These are phyloP conservation scores for Psilopsiagon aymara DNA, from an alignment of 2,113 vertebrate species.

Conservation along the genomic window DNA sequence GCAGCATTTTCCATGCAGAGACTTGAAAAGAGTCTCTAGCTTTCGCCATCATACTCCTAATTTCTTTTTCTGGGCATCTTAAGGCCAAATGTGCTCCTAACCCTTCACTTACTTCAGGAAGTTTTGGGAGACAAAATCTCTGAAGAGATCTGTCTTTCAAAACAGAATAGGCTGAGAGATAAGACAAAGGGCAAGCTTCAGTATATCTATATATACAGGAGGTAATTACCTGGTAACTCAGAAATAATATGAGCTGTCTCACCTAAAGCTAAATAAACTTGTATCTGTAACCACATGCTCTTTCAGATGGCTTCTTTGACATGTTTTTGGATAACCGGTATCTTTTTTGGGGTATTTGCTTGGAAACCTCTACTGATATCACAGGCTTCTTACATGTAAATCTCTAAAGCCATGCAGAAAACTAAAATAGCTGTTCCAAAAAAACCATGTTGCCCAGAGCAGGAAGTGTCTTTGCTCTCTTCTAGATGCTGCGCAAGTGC, in stretches of 20 bases:
- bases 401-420: background rate
- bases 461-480: background rate
- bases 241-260: background rate
- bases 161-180: background rate
- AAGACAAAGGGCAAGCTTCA: background rate
- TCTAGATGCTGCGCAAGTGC: background rate
- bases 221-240: background rate
- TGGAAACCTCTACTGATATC: background rate
- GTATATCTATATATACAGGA: background rate
- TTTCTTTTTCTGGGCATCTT: background rate
- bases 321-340: background rate
- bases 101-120: background rate
- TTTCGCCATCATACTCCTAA: background rate
- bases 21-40: background rate
- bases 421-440: background rate
- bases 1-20: background rate
- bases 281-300: fast-evolving
- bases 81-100: background rate
- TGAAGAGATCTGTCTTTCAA: background rate
- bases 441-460: background rate
- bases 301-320: background rate
- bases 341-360: background rate
- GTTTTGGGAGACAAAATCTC: background rate
- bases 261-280: background rate
- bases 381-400: fast-evolving